Evolutionary conservation across 2,888 invertebrate species (phyloP).

Genomic region (Thysanoteuthis rhombus): DNA sequence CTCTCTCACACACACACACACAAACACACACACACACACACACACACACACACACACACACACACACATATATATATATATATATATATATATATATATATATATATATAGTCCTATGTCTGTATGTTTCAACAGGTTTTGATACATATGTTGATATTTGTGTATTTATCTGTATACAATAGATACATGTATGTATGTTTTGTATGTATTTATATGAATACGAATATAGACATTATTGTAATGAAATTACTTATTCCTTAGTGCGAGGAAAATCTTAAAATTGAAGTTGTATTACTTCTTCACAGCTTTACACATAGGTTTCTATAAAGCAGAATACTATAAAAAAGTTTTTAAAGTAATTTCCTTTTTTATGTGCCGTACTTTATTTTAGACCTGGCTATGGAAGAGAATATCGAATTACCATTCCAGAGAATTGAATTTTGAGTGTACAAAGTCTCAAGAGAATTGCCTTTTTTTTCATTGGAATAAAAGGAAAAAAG

Average conservation of each 20-base stretch:
- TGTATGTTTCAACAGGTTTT: too few species aligned
- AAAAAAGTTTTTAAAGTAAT: neutral
- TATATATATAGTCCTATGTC: too few species aligned
- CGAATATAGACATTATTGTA: neutral
- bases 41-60: too few species aligned
- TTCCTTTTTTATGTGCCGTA: neutral
- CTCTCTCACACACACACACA: too few species aligned
- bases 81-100: too few species aligned
- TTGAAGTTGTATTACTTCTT: neutral
- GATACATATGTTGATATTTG: too few species aligned
- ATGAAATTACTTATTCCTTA: neutral
- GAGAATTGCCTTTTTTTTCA: neutral
- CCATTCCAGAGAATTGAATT: neutral
- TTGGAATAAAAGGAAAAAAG: neutral
- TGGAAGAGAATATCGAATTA: neutral
- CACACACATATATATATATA: too few species aligned
- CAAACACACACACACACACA: too few species aligned
- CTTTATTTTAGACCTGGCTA: neutral
- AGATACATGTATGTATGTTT: too few species aligned
- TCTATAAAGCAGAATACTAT: neutral
- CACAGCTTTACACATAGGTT: neutral
- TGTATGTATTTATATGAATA: too few species aligned
- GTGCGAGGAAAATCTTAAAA: neutral
- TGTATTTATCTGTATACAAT: too few species aligned
- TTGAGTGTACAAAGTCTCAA: neutral